These are phyloP conservation scores for Apantesis nais DNA, from an alignment of 2,888 invertebrate genomes.

Conservation along the genomic window DNA sequence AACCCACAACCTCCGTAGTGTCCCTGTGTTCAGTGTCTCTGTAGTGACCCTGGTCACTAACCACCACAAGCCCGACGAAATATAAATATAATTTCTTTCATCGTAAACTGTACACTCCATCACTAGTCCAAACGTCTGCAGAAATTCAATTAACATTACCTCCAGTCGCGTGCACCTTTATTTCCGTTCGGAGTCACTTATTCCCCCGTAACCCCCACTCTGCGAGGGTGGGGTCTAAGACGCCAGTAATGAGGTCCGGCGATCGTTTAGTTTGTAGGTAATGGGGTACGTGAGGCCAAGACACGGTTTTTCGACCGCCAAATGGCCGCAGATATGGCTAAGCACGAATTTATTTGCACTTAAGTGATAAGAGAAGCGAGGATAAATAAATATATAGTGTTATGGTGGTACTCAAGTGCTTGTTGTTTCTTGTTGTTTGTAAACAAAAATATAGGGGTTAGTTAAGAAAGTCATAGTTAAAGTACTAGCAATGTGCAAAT, in stretches of 20 bases:
- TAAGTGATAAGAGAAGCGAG: constrained; percentile 28
- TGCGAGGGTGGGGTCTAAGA: constrained; percentile 58
- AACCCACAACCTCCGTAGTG: too few relatives aligned
- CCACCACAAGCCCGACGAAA: too few relatives aligned
- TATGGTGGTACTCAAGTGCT: constrained; percentile 6
- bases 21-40: too few relatives aligned
- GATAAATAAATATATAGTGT: constrained; percentile 19
- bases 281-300: constrained; percentile 77
- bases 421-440: constrained; percentile 10
- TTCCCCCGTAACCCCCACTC: constrained; percentile 49
- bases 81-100: constrained; percentile 20
- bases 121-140: constrained; percentile 78
- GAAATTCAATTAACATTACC: constrained; percentile 87
- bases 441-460: constrained; percentile 15
- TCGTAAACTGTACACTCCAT: constrained; percentile 40
- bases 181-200: constrained; percentile 86
- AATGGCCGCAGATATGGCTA: constrained; percentile 43
- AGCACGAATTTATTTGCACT: constrained; percentile 42
- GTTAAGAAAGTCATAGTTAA: neutral
- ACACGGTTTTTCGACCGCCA: constrained; percentile 53
- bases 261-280: constrained; percentile 84
- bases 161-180: constrained; percentile 86
- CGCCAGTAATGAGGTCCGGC: constrained; percentile 83
- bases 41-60: too few relatives aligned
- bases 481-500: neutral